phyloP scores from a whole-genome alignment of 2,888 invertebrate species.

The Halictus ligatus region DNA sequence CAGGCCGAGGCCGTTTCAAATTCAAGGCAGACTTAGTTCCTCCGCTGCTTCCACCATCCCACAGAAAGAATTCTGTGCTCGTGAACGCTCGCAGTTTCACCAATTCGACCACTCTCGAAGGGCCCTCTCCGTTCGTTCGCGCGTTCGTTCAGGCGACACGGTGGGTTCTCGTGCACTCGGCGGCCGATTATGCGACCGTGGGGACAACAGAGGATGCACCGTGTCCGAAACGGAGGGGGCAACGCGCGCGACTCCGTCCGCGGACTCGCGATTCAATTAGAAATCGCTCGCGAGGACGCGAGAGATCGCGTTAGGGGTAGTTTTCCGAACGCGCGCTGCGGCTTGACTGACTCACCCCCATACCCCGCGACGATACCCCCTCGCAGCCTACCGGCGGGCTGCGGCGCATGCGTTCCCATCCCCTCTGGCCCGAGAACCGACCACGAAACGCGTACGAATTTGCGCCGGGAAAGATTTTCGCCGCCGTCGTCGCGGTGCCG shows the following conservation, averaged over 20 bases:
- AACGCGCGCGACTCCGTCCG: conserved; percentile 37
- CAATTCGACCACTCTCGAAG: background rate
- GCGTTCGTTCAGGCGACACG: background rate
- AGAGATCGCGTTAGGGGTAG: conserved; percentile 80
- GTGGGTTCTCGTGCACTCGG: background rate
- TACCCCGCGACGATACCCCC: conserved; percentile 74
- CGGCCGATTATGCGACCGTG: background rate
- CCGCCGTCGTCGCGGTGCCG: background rate
- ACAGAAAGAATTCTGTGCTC: background rate
- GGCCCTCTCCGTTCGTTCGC: background rate
- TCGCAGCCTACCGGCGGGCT: conserved; percentile 46
- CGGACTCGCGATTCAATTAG: conserved; percentile 52
- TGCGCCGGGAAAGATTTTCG: conserved; percentile 69
- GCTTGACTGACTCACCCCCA: conserved; percentile 84
- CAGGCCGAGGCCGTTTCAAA: background rate
- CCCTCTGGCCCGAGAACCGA: conserved; percentile 45
- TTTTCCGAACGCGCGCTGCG: conserved; percentile 84
- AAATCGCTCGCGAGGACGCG: conserved; percentile 60
- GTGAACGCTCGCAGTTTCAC: background rate
- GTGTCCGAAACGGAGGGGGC: background rate
- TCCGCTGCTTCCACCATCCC: background rate
- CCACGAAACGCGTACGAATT: conserved; percentile 70
- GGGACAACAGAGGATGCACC: background rate
- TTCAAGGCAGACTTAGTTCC: background rate
- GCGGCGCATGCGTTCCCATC: conserved; percentile 71